A percentile compares a stretch with the other conserved stretches of the same genome.
Evolutionary conservation across 2,797 vertebrate species (phyloP).

Genomic region (Podarcis lilfordi): DNA sequence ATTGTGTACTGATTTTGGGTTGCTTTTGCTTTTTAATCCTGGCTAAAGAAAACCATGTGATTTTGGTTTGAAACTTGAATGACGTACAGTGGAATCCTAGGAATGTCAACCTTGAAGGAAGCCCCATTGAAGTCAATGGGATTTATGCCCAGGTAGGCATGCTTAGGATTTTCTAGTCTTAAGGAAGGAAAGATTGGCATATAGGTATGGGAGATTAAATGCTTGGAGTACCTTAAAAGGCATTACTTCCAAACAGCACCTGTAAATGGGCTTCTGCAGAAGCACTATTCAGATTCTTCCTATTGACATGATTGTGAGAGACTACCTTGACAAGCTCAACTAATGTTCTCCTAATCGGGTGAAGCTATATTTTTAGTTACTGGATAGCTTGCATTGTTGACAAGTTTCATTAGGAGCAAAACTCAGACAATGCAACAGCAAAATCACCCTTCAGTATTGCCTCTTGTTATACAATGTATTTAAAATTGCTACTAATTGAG

Average conservation of each 20-base stretch:
- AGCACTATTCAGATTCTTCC: background rate
- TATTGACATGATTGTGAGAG: slow-evolving; percentile 7
- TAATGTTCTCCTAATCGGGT: slow-evolving; percentile 36
- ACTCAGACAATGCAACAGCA: slow-evolving; percentile 35
- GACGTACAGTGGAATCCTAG: background rate
- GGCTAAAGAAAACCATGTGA: too few species aligned
- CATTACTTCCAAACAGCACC: background rate
- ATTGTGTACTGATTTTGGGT: too few species aligned
- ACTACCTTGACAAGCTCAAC: slow-evolving; percentile 21
- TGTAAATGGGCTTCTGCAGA: background rate
- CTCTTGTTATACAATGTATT: slow-evolving; percentile 26
- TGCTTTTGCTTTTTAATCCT: too few species aligned
- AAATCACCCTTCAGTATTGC: slow-evolving; percentile 27
- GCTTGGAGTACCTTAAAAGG: background rate
- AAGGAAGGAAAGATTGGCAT: background rate
- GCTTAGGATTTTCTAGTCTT: background rate
- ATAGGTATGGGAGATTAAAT: slow-evolving; percentile 24
- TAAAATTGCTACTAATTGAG: slow-evolving; percentile 29
- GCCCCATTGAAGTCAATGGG: background rate
- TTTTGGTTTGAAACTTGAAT: background rate
- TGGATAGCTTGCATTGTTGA: background rate
- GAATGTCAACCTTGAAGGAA: background rate
- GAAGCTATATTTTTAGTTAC: background rate
- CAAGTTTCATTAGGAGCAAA: background rate
- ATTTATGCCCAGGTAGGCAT: background rate